Evolutionary conservation across 30 jellyfish, hydroid and myxozoan species (phyloP).

Genomic region (Cassiopea xamachana): DNA sequence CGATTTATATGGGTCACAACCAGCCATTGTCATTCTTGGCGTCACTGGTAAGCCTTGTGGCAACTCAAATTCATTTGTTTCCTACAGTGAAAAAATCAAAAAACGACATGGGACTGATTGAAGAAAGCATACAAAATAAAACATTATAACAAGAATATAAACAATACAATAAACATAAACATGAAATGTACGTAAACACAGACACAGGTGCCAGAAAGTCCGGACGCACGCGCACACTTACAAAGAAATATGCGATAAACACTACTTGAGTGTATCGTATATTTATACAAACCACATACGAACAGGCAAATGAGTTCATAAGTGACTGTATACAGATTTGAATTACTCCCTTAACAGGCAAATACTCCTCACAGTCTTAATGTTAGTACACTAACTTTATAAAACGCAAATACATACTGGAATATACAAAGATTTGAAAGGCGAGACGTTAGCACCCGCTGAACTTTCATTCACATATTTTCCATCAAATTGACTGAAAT

Average conservation of each 20-base stretch:
- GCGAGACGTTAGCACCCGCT: conserved; percentile 73
- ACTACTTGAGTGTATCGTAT: too few species aligned
- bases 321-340: too few species aligned
- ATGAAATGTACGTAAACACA: too few species aligned
- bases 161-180: too few species aligned
- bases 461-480: conserved; percentile 63
- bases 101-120: neutral
- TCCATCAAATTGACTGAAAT: conserved; percentile 73
- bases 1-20: conserved; percentile 56
- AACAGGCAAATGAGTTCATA: too few species aligned
- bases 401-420: conserved; percentile 39
- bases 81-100: conserved; percentile 9
- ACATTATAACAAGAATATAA: neutral
- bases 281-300: too few species aligned
- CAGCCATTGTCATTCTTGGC: conserved; percentile 64
- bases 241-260: too few species aligned
- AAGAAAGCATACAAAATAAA: neutral
- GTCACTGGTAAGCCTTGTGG: conserved; percentile 80
- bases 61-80: conserved; percentile 62
- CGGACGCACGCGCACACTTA: too few species aligned
- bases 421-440: conserved; percentile 71
- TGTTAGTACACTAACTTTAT: neutral
- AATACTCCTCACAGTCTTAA: neutral
- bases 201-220: too few species aligned
- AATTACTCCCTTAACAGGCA: neutral